These are phyloP conservation scores for Drosophila ustulata DNA, from an alignment of 2,888 invertebrate species.

Conservation along the genomic window DNA sequence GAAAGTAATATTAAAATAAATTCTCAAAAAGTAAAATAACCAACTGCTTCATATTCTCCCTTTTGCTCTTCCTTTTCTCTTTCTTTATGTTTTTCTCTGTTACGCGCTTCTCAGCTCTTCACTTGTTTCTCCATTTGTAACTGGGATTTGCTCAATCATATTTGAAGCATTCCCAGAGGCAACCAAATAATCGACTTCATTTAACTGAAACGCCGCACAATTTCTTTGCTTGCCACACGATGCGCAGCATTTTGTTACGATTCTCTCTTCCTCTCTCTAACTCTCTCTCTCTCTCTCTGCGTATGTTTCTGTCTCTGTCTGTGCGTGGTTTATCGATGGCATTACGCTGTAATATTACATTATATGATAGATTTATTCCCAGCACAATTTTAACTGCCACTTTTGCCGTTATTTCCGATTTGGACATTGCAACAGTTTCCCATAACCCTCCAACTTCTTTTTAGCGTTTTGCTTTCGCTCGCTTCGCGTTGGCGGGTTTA, in stretches of 20 bases:
- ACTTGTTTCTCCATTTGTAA: constrained; percentile 7
- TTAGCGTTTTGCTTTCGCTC: background rate
- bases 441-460: constrained; percentile 3
- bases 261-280: background rate
- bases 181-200: constrained; percentile 76
- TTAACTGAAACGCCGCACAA: constrained; percentile 68
- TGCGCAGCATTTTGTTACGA: constrained; percentile 14
- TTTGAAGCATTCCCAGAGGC: constrained; percentile 64
- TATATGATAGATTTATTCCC: constrained; percentile 81
- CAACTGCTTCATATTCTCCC: no score
- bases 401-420: constrained; percentile 57
- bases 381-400: constrained; percentile 80
- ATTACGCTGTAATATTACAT: constrained; percentile 77
- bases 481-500: constrained; percentile 54
- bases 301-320: background rate
- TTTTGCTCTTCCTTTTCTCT: background rate
- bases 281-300: background rate
- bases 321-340: constrained; percentile 57
- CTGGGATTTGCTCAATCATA: constrained; percentile 63
- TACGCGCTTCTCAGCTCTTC: background rate
- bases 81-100: background rate
- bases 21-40: no score
- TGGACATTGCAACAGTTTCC: constrained; percentile 14
- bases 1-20: no score
- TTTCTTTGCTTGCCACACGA: constrained; percentile 24